Base-by-base conservation (phyloP, 2,797 vertebrate genomes). In the Saxicola maurus region DNA sequence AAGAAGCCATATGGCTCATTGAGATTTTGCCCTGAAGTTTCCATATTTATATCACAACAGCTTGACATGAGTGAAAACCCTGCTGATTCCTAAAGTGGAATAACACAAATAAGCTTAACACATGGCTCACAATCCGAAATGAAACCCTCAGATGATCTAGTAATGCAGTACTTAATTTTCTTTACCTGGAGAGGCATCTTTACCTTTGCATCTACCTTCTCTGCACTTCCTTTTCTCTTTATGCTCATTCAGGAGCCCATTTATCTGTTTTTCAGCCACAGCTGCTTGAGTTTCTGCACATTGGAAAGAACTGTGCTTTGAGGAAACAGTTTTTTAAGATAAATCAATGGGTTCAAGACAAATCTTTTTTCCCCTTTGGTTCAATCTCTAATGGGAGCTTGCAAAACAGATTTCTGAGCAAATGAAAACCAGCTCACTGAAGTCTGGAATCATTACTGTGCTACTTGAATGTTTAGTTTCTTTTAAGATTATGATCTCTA, bases 21-120 rank as follows among this genome's bases (percentile, higher is more conserved):
- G 72, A 87, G 35, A 65, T 67, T 86, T 89, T 89, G 42, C 72
- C 89, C 57, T 79, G 46, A 89, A 87, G 43, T 89, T 92, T 90
- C 84, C 51, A 49, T 87, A 86, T 85, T 93, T 79, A 55, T 82
- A 74, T 67, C 51, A 77, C 51, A 89, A 74, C 76, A 91, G 65
- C 80, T 75, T 91, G 79, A 74, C 68, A 43, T 71, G 57, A 61
- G 35, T 82, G 55, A 89, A 66, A 72, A 89, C 57, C 86, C 66
- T 77, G 73, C 43, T 92, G 73, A 74, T 82, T 85, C 51, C 82
- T 78, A 7, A 77, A 77, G 87, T 52, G 52, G 28, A 89, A 67
- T 83, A 75, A 74, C 38, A 64, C 1, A 9, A 85, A 65, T 30
- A 77, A 76, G 33, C 17, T 65, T 60, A 86, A 85, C 84, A 82